Evolutionary conservation across 2,888 invertebrate species (phyloP), one percentile per base, ranked within the genome.

Genomic region (Carcina quercana): DNA sequence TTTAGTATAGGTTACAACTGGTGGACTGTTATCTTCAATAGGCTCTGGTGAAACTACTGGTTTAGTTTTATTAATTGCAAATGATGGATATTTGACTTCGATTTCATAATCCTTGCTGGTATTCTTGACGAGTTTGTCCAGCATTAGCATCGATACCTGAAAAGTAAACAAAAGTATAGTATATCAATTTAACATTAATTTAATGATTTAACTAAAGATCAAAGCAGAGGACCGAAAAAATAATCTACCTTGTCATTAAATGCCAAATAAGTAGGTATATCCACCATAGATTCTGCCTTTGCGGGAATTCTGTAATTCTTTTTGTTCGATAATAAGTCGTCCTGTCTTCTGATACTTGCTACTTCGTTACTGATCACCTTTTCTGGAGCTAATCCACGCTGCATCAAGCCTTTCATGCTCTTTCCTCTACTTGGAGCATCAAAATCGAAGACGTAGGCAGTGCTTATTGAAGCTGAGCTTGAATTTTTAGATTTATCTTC

Each of bases 241-340:
- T n/a, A 20, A 20, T 20, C 20, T 24, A 24, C 91, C 82, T 88
- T 89, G 61, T 91, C 90, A 45, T 87, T 88, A 50, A 88, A 87
- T 38, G 86, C 86, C 13, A 93, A 74, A 59, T 90, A 93, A 1
- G 93, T 92, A 1, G 93, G 93, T 35, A 94, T 68, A 60, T 91
- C 89, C 24, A 91, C 85, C 38, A 92, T 87, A 5, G 93, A 94
- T 45, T 87, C 85, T 11, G 82, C 78, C 36, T 61, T 63, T 14
- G 39, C 49, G 25, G 47, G 57, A 3, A 50, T 25, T 42, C 49
- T 53, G 24, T 53, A 47, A 28, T 62, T 71, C 40, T 61, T 69
- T 20, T 32, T 24, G 6, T 11, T 10, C 1, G 53, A 35, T 20
- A 45, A 45, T 19, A 58, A 30, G 26, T 69, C 45, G 26, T 58